Evolutionary conservation across 2,888 invertebrate species (phyloP), one percentile per base, ranked within the genome.

Genomic region (Lissocephala sabroskyi): DNA sequence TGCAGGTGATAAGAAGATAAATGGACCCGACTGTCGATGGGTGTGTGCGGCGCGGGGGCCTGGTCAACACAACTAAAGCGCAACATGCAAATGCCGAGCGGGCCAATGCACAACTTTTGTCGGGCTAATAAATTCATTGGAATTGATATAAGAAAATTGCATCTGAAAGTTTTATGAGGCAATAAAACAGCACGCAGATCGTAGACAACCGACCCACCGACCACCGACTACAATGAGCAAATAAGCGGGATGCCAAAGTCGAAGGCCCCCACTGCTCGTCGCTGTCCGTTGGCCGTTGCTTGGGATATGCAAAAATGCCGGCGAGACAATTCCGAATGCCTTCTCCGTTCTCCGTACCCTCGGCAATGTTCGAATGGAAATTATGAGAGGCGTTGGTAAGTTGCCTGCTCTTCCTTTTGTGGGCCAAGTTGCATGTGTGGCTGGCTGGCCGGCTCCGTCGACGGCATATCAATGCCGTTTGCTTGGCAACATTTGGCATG

Each of bases 131-230:
- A 65, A 65, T 67, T 58, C 56, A 56, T 61, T 59, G 30, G 45
- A 65, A 64, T 57, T 66, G 61, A 65, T 66, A 63, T 65, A 59
- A 56, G 63, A 64, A 64, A 66, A 73, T 60, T 67, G 65, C 57
- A 63, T 68, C 59, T 73, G 78, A 79, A 57, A 74, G 64, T 75
- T 79, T 75, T 75, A 79, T 74, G 71, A 62, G 61, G 56, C 57
- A 51, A 75, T 64, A 65, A 59, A 67, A 63, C 53, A 62, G 56
- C 46, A 56, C 44, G 49, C 14, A 35, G 35, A 4, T 35, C 14
- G 45, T 30, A 44, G 37, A 52, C 46, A 42, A 23, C 51, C 26
- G 36, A 32, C 35, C 13, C 43, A 19, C 23, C 13, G 33, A 35
- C 18, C 28, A 5, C 23, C 23, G 4, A 23, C 4, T 7, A 5